These are phyloP conservation scores for Notoglanidium macrostoma DNA, from an alignment of 2,797 vertebrate species.

Conservation along the genomic window DNA sequence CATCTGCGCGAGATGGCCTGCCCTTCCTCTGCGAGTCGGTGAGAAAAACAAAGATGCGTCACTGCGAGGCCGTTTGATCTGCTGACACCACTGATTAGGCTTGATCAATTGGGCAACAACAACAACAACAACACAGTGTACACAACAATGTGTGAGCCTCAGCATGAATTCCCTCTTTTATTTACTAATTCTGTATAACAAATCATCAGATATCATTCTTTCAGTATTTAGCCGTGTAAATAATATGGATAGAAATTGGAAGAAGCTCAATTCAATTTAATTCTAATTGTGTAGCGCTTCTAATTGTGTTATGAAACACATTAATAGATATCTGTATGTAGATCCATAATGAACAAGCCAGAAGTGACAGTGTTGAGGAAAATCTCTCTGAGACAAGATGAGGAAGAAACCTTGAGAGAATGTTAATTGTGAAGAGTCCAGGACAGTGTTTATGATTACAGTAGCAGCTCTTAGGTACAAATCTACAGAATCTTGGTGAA, in stretches of 20 bases:
- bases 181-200: neutral
- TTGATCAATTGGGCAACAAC: conserved; percentile 35
- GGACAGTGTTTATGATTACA: neutral
- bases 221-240: neutral
- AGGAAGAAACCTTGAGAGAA: neutral
- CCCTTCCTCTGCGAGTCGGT: neutral
- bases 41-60: conserved; percentile 46
- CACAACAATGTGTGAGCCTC: neutral
- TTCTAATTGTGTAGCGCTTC: neutral
- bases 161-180: neutral
- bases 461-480: neutral
- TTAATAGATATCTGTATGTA: neutral
- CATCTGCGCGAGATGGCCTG: conserved; percentile 37
- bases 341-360: neutral
- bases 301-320: neutral
- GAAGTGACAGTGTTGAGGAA: neutral
- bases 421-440: neutral
- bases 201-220: neutral
- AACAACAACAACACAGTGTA: neutral
- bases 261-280: neutral
- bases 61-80: conserved; percentile 20
- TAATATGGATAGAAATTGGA: neutral
- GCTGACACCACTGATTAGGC: conserved; percentile 32
- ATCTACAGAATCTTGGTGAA: neutral
- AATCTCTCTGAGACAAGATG: neutral